These are phyloP conservation scores for Tachina fera DNA, from an alignment of 2,888 invertebrate species.

Conservation along the genomic window DNA sequence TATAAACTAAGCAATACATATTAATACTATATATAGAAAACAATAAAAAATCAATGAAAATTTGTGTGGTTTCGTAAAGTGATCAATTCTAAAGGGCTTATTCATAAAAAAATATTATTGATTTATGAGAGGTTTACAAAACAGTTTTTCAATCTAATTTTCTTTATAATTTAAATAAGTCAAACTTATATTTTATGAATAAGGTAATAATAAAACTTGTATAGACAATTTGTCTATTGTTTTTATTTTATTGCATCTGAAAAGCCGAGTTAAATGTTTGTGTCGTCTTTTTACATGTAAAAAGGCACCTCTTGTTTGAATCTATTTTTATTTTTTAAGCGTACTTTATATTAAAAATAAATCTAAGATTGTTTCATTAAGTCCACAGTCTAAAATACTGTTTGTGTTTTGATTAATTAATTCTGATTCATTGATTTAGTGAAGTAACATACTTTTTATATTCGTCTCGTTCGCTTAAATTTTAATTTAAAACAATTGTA, in stretches of 20 bases:
- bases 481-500: slow-evolving; percentile 11
- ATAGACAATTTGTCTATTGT: no score
- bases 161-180: background rate
- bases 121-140: background rate
- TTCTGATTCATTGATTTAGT: background rate
- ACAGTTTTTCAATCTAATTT: background rate
- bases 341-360: background rate
- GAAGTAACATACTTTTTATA: background rate
- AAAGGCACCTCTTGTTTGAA: background rate
- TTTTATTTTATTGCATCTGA: background rate
- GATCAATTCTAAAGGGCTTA: no score
- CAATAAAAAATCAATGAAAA: slow-evolving; percentile 4
- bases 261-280: background rate
- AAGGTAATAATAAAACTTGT: no score
- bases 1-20: slow-evolving; percentile 62
- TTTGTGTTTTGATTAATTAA: slow-evolving; percentile 7
- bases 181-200: background rate
- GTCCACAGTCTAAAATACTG: slow-evolving; percentile 38
- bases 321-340: background rate
- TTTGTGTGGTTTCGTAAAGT: no score
- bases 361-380: background rate
- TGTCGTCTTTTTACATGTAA: no score
- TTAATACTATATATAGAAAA: slow-evolving; percentile 54
- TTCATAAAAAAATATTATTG: no score
- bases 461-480: slow-evolving; percentile 38